These are phyloP conservation scores for Drosophila asahinai DNA, from an alignment of 1,140 invertebrate genomes.

Conservation along the genomic window DNA sequence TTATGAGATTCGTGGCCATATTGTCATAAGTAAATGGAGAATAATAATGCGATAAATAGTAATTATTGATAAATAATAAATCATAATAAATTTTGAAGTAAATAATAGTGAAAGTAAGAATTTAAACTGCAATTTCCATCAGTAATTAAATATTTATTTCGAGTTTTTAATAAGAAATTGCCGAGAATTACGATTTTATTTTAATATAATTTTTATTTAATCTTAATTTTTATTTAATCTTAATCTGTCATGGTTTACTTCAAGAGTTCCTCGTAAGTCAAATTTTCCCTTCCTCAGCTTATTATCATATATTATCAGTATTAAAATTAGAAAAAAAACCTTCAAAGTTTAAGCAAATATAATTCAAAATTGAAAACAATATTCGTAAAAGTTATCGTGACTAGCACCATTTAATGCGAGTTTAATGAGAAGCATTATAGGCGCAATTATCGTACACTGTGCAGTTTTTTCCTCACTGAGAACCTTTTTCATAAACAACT, in stretches of 20 bases:
- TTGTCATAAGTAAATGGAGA: not conserved
- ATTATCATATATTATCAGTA: too few species aligned
- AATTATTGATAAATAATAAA: not conserved
- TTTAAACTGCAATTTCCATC: not conserved
- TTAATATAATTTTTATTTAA: too few species aligned
- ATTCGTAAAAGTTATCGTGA: conserved; percentile 2
- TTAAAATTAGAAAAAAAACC: not conserved
- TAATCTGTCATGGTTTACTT: too few species aligned
- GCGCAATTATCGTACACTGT: not conserved
- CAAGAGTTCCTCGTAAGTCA: too few species aligned
- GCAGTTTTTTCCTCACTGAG: not conserved
- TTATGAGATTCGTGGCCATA: not conserved
- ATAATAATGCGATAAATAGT: not conserved
- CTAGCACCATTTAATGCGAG: not conserved
- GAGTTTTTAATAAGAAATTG: too few species aligned
- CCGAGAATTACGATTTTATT: too few species aligned
- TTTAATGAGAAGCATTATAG: conserved; percentile 2
- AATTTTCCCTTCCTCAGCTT: too few species aligned
- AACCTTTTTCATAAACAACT: conserved; percentile 1
- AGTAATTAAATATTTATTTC: not conserved
- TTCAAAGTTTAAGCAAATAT: not conserved
- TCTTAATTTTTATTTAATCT: too few species aligned
- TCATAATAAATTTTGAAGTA: not conserved
- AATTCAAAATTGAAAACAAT: not conserved
- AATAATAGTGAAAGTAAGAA: not conserved